phyloP scores from a whole-genome alignment of 2,797 vertebrate genomes.

The Danionella dracula region DNA sequence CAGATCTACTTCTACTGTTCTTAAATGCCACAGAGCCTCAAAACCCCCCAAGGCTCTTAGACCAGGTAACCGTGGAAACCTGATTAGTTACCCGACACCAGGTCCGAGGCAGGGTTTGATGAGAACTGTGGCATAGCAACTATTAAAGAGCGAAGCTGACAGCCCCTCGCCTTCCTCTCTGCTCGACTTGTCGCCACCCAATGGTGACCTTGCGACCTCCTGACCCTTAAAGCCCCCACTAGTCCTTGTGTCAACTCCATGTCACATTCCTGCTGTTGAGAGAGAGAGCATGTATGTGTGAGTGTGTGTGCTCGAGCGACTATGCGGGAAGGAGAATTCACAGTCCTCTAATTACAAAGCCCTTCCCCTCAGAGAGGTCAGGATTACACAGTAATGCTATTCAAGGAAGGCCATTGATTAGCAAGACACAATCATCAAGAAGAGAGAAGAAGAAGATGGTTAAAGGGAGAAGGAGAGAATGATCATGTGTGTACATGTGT shows the following conservation, averaged over 20 bases:
- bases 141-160: slow-evolving; percentile 48
- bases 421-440: slow-evolving; percentile 32
- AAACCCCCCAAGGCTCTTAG: slow-evolving; percentile 27
- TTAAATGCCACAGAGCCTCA: slow-evolving; percentile 38
- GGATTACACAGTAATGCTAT: slow-evolving; percentile 49
- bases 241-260: slow-evolving; percentile 45
- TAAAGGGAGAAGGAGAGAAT: neutral
- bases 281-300: neutral
- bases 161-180: slow-evolving; percentile 15
- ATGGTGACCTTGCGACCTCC: slow-evolving; percentile 39
- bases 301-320: slow-evolving; percentile 11
- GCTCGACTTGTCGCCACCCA: slow-evolving; percentile 43
- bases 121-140: slow-evolving; percentile 36
- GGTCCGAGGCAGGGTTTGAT: slow-evolving; percentile 33
- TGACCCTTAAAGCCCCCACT: slow-evolving; percentile 39
- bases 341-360: slow-evolving; percentile 49
- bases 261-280: slow-evolving; percentile 48
- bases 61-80: slow-evolving; percentile 45
- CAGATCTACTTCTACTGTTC: slow-evolving; percentile 18
- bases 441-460: slow-evolving; percentile 21
- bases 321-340: slow-evolving; percentile 43
- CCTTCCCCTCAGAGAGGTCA: slow-evolving; percentile 41
- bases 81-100: slow-evolving; percentile 47
- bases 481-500: neutral
- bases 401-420: slow-evolving; percentile 46